phyloP scores from a whole-genome alignment of 2,888 invertebrate species.

The Diogma glabrata region DNA sequence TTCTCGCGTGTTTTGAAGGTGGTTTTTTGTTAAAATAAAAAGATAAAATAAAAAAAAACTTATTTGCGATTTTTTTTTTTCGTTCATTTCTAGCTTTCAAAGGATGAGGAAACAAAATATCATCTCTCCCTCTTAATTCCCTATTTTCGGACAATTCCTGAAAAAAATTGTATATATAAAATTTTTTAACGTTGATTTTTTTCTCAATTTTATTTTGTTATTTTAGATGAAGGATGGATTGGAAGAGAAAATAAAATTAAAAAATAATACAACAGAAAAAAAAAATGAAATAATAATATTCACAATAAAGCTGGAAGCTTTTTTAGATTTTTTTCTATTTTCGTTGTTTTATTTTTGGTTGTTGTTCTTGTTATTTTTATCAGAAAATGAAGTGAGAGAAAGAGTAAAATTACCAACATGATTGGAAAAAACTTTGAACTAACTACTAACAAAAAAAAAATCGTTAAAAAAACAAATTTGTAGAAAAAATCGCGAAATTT shows the following conservation, averaged over 20 bases:
- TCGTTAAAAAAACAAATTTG: neutral
- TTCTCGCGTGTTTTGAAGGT: conserved; percentile 7
- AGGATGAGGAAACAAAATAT: neutral
- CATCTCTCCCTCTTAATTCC: conserved; percentile 5
- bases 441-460: neutral
- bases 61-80: conserved; percentile 1
- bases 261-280: conserved; percentile 1
- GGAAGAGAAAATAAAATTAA: conserved; percentile 5
- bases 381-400: conserved; percentile 1
- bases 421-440: conserved; percentile 9
- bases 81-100: conserved; percentile 3
- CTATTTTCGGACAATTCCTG: conserved; percentile 8
- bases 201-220: neutral
- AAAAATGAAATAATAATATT: neutral
- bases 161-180: too few species aligned
- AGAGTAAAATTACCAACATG: conserved; percentile 8
- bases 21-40: conserved; percentile 5
- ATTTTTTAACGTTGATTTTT: conserved; percentile 1
- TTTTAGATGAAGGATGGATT: conserved; percentile 8
- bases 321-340: neutral
- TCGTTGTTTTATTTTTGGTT: conserved; percentile 3
- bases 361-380: conserved; percentile 5
- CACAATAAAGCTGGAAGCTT: conserved; percentile 7
- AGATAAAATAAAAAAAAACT: neutral
- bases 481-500: conserved; percentile 8